phyloP scores from a whole-genome alignment of 2,797 vertebrate species.

The Odontamblyopus lacepedii region DNA sequence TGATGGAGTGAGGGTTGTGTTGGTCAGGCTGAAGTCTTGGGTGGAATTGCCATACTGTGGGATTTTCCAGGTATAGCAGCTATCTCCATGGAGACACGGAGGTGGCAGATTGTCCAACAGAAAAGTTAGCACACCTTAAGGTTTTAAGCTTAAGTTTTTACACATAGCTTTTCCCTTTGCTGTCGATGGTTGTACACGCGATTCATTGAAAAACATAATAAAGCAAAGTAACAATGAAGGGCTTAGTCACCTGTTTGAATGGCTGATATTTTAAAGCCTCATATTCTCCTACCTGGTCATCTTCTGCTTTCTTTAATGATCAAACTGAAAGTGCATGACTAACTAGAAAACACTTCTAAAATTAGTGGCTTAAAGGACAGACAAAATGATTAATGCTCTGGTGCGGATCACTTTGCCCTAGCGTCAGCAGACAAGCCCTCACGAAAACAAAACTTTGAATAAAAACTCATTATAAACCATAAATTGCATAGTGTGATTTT shows the following conservation, averaged over 20 bases:
- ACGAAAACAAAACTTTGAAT: conserved; percentile 3
- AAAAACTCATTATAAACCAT: conserved; percentile 4
- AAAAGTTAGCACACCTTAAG: not conserved
- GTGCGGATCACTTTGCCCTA: conserved; percentile 10
- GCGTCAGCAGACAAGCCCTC: conserved; percentile 16
- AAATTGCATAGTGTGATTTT: conserved; percentile 7
- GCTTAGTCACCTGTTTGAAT: conserved; percentile 6
- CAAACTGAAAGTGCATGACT: conserved; percentile 11
- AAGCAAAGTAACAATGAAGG: conserved; percentile 26
- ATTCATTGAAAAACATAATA: conserved; percentile 17
- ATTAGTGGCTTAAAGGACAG: conserved; percentile 46
- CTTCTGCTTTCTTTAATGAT: conserved; percentile 2
- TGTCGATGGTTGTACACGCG: not conserved
- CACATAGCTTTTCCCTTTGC: not conserved
- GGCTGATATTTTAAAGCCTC: not conserved
- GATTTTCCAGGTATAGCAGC: too few relatives aligned
- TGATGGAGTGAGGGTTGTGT: too few relatives aligned
- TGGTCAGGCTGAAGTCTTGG: too few relatives aligned
- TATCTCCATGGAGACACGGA: too few relatives aligned
- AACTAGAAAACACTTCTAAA: conserved; percentile 42
- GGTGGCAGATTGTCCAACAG: not conserved
- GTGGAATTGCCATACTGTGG: too few relatives aligned
- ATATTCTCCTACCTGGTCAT: not conserved
- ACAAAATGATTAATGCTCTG: conserved; percentile 54
- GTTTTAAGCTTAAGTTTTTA: not conserved